Evolutionary conservation across 2,888 invertebrate genomes (phyloP), one percentile per base, ranked within the genome.

Genomic region (Omphaloscelis lunosa): DNA sequence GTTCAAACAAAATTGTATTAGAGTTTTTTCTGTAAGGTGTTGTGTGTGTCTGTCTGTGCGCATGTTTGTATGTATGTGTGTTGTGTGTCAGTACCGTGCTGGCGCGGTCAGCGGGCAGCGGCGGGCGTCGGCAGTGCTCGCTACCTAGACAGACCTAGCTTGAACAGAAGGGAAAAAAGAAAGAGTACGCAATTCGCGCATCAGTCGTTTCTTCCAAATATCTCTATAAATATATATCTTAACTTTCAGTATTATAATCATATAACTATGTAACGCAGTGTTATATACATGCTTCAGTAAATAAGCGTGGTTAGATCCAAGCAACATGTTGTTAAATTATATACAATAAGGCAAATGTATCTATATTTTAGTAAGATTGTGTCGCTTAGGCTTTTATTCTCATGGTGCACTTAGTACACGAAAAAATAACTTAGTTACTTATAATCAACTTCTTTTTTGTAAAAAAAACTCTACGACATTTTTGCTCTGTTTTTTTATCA

Each of bases 71-170:
- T 82, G 27, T 79, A 84, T 82, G 95, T 94, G 65, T 76, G 61
- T 84, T 88, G 90, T 80, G 94, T 91, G 95, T 94, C 95, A 96
- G 95, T 96, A 96, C 96, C 96, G 96, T 96, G 94, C 91, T 90
- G 92, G 92, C 92, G 93, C 92, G 93, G 93, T 91, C 91, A 91
- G 92, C 93, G 92, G 92, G 93, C 93, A 91, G 93, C 94, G 90
- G 94, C 93, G 91, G 92, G 93, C 94, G 91, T 93, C 95, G 91
- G 93, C 92, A 88, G 93, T 88, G 90, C 93, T 90, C 93, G 94
- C 96, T 95, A 96, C 96, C 97, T 97, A 96, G 95, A 96, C 96
- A 96, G 96, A 97, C 97, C 97, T 97, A 96, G 96, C 96, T 97
- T 96, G 96, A 97, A 96, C 96, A 96, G 94, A 97, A 95, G 95